phyloP scores from a whole-genome alignment of 2,113 vertebrate species.

The Rhea americana region DNA sequence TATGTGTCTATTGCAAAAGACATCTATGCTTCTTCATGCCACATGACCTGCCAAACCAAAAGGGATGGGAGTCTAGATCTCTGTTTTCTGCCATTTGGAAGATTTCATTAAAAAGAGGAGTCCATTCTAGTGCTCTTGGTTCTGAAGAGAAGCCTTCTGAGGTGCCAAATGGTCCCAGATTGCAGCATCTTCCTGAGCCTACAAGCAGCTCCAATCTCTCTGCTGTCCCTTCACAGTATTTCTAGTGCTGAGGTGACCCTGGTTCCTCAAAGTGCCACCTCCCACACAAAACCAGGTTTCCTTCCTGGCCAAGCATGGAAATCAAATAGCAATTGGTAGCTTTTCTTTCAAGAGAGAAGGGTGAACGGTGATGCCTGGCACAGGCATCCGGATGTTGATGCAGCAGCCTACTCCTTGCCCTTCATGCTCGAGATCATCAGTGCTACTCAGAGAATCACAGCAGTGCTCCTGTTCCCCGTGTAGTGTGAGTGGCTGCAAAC shows the following conservation, averaged over 20 bases:
- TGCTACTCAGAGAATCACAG: neutral
- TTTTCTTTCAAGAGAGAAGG: neutral
- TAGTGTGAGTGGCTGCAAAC: neutral
- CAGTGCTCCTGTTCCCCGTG: neutral
- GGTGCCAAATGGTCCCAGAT: neutral
- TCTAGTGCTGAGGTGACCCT: neutral
- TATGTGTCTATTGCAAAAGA: rapidly evolving
- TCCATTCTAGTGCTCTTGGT: neutral
- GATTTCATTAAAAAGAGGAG: neutral
- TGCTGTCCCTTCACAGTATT: neutral
- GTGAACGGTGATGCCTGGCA: neutral
- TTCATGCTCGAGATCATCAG: neutral
- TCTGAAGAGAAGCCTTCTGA: neutral
- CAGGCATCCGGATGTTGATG: rapidly evolving
- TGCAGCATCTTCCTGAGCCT: neutral
- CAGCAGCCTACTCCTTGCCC: neutral
- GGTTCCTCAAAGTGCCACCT: neutral
- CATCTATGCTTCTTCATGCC: rapidly evolving
- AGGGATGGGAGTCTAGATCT: neutral
- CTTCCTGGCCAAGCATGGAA: rapidly evolving
- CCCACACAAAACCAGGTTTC: rapidly evolving
- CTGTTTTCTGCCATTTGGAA: neutral
- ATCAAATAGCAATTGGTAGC: neutral
- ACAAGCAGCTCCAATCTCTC: rapidly evolving
- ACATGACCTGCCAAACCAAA: rapidly evolving